These are phyloP conservation scores for Thermophis baileyi DNA, from an alignment of 2,113 vertebrate species.

Conservation along the genomic window DNA sequence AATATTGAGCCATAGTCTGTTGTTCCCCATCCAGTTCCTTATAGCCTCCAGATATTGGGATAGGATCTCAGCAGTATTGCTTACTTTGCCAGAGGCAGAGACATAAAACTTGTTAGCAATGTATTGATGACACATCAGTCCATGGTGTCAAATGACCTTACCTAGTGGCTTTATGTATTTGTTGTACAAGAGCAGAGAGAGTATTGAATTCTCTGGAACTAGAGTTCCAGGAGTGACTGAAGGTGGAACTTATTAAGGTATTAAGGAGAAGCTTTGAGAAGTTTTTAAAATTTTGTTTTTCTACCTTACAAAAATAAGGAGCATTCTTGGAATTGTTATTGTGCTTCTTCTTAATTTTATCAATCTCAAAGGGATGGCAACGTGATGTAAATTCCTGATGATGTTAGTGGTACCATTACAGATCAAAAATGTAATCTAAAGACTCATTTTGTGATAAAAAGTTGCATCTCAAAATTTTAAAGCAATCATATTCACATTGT, in stretches of 20 bases:
- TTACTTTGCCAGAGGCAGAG: neutral
- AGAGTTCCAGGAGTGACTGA: neutral
- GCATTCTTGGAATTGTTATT: neutral
- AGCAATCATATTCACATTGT: neutral
- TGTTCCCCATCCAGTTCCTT: neutral
- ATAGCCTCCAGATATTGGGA: neutral
- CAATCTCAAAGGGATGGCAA: neutral
- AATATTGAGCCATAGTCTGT: neutral
- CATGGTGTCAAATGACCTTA: neutral
- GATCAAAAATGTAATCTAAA: neutral
- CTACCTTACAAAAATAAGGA: neutral
- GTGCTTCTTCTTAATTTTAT: neutral
- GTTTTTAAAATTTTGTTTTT: neutral
- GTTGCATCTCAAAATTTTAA: neutral
- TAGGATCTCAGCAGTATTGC: neutral
- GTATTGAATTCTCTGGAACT: neutral
- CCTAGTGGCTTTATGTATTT: neutral
- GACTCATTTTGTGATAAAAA: neutral
- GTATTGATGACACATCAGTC: neutral
- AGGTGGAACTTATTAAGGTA: neutral
- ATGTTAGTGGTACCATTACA: neutral
- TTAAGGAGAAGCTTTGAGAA: neutral
- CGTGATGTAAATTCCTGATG: neutral
- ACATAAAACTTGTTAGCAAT: neutral
- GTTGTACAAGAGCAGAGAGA: neutral